Percentiles rank a stretch among this genome's conserved stretches.
These are phyloP conservation scores for Actenoides lindsayi DNA, from an alignment of 2,113 vertebrate species.

Conservation along the genomic window DNA sequence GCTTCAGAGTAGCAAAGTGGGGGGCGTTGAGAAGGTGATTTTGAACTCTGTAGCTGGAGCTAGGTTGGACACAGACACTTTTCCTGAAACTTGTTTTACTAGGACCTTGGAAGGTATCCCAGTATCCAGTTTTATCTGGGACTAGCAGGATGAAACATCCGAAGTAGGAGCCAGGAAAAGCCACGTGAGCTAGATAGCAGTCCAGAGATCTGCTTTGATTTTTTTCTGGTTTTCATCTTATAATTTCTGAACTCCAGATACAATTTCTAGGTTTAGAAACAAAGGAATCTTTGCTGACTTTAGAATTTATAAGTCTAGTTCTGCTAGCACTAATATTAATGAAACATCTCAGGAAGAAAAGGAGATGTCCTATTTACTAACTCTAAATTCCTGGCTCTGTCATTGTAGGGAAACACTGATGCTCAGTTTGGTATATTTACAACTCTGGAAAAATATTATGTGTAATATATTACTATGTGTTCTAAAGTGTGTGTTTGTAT, in stretches of 20 bases:
- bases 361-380: not conserved
- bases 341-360: not conserved
- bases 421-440: not conserved
- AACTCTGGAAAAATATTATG: not conserved
- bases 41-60: not conserved
- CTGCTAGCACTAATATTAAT: not conserved
- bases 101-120: not conserved
- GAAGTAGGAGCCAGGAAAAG: not conserved
- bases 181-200: not conserved
- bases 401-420: not conserved
- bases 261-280: not conserved
- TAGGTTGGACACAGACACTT: not conserved
- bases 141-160: not conserved
- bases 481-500: not conserved
- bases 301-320: not conserved
- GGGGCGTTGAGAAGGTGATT: not conserved
- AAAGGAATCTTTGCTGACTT: not conserved
- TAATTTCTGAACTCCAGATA: not conserved
- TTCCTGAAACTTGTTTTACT: not conserved
- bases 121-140: not conserved
- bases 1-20: not conserved
- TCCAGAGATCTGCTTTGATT: not conserved
- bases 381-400: not conserved
- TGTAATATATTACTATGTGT: not conserved
- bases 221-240: not conserved